Conservation (phyloP, 2,888 invertebrate genomes). For the Coelogynopora nodosa region DNA sequence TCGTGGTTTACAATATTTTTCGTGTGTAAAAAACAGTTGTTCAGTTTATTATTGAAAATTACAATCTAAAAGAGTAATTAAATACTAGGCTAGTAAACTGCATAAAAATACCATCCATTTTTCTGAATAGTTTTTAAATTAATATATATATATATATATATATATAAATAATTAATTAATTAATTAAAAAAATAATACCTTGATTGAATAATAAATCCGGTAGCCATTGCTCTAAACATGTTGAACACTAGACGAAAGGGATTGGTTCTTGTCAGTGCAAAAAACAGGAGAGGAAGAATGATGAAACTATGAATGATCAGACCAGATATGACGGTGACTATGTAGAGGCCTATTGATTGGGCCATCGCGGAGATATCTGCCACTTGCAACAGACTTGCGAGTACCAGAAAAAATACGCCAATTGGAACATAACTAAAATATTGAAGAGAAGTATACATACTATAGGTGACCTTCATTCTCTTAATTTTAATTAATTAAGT, state of each 20-base stretch:
- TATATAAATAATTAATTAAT: too few species aligned
- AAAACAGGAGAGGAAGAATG: slow-evolving; percentile 77
- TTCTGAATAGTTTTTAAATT: too few species aligned
- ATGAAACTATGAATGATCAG: slow-evolving; percentile 77
- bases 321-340: slow-evolving; percentile 74
- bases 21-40: too few species aligned
- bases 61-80: too few species aligned
- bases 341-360: slow-evolving; percentile 59
- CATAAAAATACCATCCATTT: too few species aligned
- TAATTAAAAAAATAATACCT: too few species aligned
- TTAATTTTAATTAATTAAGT: too few species aligned
- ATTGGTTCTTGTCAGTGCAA: slow-evolving; percentile 73
- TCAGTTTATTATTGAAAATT: too few species aligned
- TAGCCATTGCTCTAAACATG: slow-evolving; percentile 75
- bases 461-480: too few species aligned
- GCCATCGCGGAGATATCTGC: not conserved
- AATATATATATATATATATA: too few species aligned
- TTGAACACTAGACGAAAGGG: slow-evolving; percentile 80
- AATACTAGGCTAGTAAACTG: too few species aligned
- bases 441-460: not conserved
- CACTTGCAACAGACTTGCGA: slow-evolving; percentile 7
- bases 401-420: slow-evolving; percentile 30
- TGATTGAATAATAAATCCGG: slow-evolving; percentile 81
- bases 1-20: too few species aligned
- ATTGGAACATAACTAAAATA: slow-evolving; percentile 16